Evolutionary conservation across 1,140 invertebrate genomes (phyloP).

Genomic region (Caenorhabditis remanei): DNA sequence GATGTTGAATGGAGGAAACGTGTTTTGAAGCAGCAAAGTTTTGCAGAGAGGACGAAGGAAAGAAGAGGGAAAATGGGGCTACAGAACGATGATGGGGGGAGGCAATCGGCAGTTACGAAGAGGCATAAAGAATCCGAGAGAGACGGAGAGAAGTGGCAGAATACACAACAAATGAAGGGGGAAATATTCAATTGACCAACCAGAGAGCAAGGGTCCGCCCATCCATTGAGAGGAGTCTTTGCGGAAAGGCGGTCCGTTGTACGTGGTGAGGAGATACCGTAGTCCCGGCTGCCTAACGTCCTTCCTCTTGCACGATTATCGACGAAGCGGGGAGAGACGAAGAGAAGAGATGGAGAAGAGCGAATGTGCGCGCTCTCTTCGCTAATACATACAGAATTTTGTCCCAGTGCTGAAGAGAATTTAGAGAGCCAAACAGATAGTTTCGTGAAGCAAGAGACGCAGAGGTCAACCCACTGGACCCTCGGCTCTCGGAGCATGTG

Average conservation of each 20-base stretch:
- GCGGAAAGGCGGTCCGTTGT: neutral
- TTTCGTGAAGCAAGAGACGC: neutral
- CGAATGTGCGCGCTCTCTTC: neutral
- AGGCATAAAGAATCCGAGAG: neutral
- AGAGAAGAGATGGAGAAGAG: neutral
- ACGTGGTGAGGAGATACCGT: too few relatives aligned
- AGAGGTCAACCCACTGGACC: neutral
- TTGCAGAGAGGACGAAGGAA: neutral
- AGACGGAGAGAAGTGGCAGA: neutral
- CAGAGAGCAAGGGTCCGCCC: too few relatives aligned
- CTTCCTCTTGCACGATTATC: conserved; percentile 2
- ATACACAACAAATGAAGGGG: neutral
- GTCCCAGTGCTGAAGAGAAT: neutral
- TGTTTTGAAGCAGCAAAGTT: neutral
- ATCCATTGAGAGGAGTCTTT: neutral
- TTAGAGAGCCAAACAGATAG: neutral
- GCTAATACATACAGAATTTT: neutral
- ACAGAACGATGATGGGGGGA: neutral
- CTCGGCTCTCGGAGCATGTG: neutral
- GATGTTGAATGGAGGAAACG: neutral
- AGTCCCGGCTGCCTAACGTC: neutral
- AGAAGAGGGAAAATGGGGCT: neutral
- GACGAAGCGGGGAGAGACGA: neutral
- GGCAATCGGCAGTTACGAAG: too few relatives aligned
- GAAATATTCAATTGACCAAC: too few relatives aligned